These are phyloP conservation scores for Enteromius mattozi DNA, from an alignment of 2,797 vertebrate genomes.

Conservation along the genomic window DNA sequence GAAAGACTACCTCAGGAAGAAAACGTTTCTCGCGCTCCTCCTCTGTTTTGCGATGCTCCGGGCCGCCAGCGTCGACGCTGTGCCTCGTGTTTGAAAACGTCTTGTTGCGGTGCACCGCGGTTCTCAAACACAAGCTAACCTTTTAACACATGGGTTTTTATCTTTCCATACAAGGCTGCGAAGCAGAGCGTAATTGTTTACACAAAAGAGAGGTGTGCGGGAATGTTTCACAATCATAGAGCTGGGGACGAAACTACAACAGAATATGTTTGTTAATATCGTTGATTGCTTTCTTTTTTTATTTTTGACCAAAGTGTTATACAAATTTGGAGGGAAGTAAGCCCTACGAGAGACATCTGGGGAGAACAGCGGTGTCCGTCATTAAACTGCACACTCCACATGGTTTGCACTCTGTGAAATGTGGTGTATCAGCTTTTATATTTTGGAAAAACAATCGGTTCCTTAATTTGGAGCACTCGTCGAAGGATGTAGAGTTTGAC, in stretches of 20 bases:
- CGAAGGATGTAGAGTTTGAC: not conserved
- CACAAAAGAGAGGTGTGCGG: constrained; percentile 74
- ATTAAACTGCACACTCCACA: not conserved
- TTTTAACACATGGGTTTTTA: not conserved
- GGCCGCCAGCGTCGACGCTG: constrained; percentile 51
- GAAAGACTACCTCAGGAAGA: constrained; percentile 97
- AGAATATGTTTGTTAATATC: constrained; percentile 26
- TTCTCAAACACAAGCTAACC: not conserved
- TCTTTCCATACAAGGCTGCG: not conserved
- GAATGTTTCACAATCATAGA: constrained; percentile 82
- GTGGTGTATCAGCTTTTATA: not conserved
- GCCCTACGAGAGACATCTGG: constrained; percentile 44
- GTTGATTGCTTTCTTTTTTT: constrained; percentile 61
- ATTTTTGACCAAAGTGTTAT: constrained; percentile 80
- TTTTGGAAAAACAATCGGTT: not conserved
- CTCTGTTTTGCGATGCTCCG: constrained; percentile 73
- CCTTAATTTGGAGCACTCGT: not conserved
- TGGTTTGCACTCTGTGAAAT: not conserved
- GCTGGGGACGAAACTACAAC: constrained; percentile 64
- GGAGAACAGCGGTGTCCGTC: not conserved
- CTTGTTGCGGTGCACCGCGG: constrained; percentile 9
- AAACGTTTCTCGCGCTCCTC: constrained; percentile 74
- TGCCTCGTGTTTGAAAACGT: not conserved
- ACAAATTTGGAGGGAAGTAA: constrained; percentile 73
- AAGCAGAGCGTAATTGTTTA: constrained; percentile 29